These are phyloP conservation scores for Hymenochirus boettgeri DNA, from an alignment of 2,113 vertebrate genomes.

Conservation along the genomic window DNA sequence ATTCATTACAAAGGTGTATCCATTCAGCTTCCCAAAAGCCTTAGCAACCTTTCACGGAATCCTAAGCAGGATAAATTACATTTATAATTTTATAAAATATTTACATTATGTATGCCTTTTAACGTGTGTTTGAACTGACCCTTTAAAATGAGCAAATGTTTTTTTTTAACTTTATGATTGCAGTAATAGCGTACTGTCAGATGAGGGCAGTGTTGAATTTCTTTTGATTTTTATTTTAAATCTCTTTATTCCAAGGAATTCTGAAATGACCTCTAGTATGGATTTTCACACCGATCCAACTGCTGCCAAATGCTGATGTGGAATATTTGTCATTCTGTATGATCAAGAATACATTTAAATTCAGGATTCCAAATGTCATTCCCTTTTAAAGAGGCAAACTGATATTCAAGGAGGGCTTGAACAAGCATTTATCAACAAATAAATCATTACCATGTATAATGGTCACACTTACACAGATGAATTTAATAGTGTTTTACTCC, in stretches of 20 bases:
- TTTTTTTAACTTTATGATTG: background rate
- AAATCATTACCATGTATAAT: background rate
- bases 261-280: slow-evolving; percentile 31
- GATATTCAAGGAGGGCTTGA: slow-evolving; percentile 2
- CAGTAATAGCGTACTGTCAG: background rate
- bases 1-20: no score
- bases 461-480: background rate
- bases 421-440: background rate
- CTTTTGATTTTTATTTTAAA: background rate
- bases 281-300: slow-evolving; percentile 25
- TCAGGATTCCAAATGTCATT: slow-evolving; percentile 8
- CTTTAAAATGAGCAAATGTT: background rate
- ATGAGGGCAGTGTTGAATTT: slow-evolving; percentile 28
- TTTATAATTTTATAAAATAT: no score
- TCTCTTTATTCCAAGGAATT: slow-evolving; percentile 10
- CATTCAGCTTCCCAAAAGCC: no score
- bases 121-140: background rate
- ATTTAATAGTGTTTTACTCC: background rate
- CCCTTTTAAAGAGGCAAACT: background rate
- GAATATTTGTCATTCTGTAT: slow-evolving; percentile 25
- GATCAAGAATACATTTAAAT: slow-evolving; percentile 25
- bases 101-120: background rate
- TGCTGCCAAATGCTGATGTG: slow-evolving; percentile 21
- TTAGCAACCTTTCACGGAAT: no score
- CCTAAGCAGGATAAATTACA: no score